These are phyloP conservation scores for Ameiurus melas DNA, from an alignment of 2,113 vertebrate genomes.

Conservation along the genomic window DNA sequence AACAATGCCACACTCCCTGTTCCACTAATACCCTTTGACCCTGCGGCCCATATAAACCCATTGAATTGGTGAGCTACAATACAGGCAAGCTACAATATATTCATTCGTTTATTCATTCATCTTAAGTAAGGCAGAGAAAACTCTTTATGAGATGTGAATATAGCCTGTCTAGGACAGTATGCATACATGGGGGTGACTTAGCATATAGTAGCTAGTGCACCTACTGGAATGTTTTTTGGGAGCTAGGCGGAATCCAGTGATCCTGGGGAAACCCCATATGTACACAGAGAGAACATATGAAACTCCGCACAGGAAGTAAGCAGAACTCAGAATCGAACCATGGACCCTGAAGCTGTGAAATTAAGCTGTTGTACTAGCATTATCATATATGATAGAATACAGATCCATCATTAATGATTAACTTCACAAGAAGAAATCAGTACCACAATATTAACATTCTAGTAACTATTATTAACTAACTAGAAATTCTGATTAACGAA, in stretches of 20 bases:
- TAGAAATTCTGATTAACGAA: no score
- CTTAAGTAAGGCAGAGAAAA: background rate
- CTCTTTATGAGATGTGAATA: background rate
- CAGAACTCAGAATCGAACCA: background rate
- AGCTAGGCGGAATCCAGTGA: background rate
- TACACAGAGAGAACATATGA: background rate
- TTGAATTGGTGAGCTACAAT: background rate
- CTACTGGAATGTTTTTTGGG: background rate
- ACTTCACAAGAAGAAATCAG: no score
- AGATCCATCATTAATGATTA: no score
- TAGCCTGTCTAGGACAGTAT: background rate
- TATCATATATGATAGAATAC: no score
- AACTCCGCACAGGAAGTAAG: background rate
- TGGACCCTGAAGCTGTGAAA: background rate
- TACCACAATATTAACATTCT: no score
- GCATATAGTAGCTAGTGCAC: background rate
- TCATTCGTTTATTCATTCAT: background rate
- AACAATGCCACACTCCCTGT: background rate
- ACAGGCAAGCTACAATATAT: background rate
- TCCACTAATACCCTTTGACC: constrained; percentile 6
- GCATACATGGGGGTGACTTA: background rate
- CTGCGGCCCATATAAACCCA: background rate
- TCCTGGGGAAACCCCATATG: background rate
- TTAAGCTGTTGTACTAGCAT: no score
- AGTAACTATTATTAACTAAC: no score